These are phyloP conservation scores for Plebejus argus DNA, from an alignment of 2,888 invertebrate genomes.

Conservation along the genomic window DNA sequence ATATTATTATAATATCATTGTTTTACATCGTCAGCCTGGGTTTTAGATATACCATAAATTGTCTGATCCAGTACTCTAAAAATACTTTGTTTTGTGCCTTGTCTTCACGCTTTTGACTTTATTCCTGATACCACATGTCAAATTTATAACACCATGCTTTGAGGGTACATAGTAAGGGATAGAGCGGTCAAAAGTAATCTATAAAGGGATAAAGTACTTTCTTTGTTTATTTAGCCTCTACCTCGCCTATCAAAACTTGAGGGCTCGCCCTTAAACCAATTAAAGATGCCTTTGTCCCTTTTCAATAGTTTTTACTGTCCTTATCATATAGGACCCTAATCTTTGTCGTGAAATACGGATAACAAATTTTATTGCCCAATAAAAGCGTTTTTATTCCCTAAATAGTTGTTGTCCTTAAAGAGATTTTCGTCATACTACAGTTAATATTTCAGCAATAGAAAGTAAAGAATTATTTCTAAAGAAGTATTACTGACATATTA, in stretches of 20 bases:
- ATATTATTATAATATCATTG: too few species aligned
- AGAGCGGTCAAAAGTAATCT: background rate
- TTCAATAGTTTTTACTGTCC: slow-evolving; percentile 21
- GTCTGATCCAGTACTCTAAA: too few species aligned
- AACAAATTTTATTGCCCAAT: slow-evolving; percentile 9
- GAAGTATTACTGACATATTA: too few species aligned
- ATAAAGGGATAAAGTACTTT: background rate
- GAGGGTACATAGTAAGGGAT: background rate
- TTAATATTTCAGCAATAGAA: too few species aligned
- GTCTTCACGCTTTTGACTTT: too few species aligned
- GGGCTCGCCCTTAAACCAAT: background rate
- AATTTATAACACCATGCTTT: background rate
- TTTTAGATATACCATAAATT: too few species aligned
- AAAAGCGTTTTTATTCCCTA: background rate
- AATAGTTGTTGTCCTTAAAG: background rate
- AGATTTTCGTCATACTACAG: background rate
- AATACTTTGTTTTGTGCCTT: too few species aligned
- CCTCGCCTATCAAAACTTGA: slow-evolving; percentile 16
- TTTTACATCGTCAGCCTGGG: too few species aligned
- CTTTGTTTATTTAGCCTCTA: background rate
- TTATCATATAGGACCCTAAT: slow-evolving; percentile 9
- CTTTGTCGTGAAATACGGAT: slow-evolving; percentile 10
- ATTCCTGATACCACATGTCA: too few species aligned
- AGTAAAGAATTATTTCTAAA: too few species aligned
- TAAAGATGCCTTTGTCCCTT: slow-evolving; percentile 16